Percentiles rank a stretch among this genome's conserved stretches.
phyloP scores from a whole-genome alignment of 2,888 invertebrate species.

The Mylabris sibirica region DNA sequence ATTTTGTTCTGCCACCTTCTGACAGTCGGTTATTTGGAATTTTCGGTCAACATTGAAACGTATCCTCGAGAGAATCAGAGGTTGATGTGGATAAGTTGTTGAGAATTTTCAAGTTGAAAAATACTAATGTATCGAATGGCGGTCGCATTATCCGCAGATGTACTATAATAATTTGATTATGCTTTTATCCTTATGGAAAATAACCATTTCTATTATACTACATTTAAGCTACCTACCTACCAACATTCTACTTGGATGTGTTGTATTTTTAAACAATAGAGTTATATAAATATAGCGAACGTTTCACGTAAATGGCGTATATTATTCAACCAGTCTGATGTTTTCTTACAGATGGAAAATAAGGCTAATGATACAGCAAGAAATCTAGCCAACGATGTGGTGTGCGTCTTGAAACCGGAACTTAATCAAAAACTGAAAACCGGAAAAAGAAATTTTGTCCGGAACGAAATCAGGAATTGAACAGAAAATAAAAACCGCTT shows the following conservation, averaged over 20 bases:
- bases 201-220: not conserved
- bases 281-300: not conserved
- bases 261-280: not conserved
- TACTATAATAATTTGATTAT: not conserved
- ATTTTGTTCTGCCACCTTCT: not conserved
- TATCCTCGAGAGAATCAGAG: too few species aligned
- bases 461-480: too few species aligned
- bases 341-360: not conserved
- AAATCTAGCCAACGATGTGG: not conserved
- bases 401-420: too few species aligned
- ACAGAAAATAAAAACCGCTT: too few species aligned
- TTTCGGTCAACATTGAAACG: too few species aligned
- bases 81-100: not conserved
- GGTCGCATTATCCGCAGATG: too few species aligned
- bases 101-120: too few species aligned
- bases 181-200: constrained; percentile 6
- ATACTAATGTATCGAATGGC: not conserved
- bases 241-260: not conserved
- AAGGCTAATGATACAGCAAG: not conserved
- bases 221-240: not conserved
- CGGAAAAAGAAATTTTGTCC: too few species aligned
- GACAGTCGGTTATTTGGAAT: not conserved
- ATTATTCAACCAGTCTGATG: not conserved
- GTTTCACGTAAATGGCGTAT: not conserved
- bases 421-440: too few species aligned